These are phyloP conservation scores for Teleopsis dalmanni DNA, from an alignment of 1,140 invertebrate genomes.

Conservation along the genomic window DNA sequence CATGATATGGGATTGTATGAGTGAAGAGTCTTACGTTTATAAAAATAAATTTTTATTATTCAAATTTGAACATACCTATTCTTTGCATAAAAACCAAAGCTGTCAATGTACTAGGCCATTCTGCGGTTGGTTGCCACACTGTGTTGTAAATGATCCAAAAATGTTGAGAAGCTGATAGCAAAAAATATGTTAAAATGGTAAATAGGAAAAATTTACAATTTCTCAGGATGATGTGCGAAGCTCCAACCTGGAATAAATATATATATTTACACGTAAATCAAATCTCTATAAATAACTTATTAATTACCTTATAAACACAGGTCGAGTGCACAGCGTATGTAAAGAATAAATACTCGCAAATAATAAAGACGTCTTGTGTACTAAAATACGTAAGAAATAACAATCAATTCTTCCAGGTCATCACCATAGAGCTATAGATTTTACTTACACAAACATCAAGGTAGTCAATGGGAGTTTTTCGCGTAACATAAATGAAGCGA, in stretches of 20 bases:
- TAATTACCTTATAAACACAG: conserved; percentile 62
- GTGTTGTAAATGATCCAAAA: conserved; percentile 45
- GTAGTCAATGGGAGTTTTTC: conserved; percentile 31
- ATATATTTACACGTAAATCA: conserved; percentile 8
- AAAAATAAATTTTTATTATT: neutral
- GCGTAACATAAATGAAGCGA: conserved; percentile 23
- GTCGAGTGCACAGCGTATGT: conserved; percentile 63
- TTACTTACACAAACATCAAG: conserved; percentile 39
- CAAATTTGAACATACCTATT: conserved; percentile 20
- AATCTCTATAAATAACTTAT: conserved; percentile 2
- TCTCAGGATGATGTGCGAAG: conserved; percentile 56
- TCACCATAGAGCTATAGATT: neutral
- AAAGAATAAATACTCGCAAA: conserved; percentile 56
- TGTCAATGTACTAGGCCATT: conserved; percentile 27
- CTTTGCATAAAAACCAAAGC: conserved; percentile 29
- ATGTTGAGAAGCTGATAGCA: conserved; percentile 46
- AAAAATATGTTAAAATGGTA: conserved; percentile 47
- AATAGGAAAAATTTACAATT: conserved; percentile 53
- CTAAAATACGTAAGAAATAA: conserved; percentile 44
- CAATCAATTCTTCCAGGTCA: neutral
- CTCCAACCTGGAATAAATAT: conserved; percentile 50
- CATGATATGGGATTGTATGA: no score
- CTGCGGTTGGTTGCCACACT: conserved; percentile 7
- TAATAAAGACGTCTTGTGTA: conserved; percentile 60
- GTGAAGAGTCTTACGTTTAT: no score